phyloP scores from a whole-genome alignment of 2,888 invertebrate genomes.

The Argyra leucocephala region DNA sequence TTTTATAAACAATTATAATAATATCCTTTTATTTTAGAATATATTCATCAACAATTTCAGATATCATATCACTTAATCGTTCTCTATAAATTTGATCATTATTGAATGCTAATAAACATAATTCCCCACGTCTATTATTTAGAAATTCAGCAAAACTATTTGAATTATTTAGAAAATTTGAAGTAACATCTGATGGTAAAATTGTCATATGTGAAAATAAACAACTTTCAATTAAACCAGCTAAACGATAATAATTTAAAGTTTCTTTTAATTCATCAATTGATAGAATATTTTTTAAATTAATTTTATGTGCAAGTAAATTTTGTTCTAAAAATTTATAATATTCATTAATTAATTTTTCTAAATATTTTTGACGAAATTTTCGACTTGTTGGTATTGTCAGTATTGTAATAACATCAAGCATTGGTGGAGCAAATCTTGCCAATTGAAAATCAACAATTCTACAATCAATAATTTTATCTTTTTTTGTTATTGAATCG shows the following conservation, averaged over 20 bases:
- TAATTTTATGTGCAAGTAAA: conserved; percentile 41
- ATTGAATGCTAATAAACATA: conserved; percentile 49
- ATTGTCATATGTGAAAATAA: conserved; percentile 48
- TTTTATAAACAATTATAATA: background rate
- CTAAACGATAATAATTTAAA: conserved; percentile 44
- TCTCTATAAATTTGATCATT: conserved; percentile 45
- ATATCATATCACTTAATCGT: conserved; percentile 48
- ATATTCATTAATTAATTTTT: conserved; percentile 49
- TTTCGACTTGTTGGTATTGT: conserved; percentile 44
- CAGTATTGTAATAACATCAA: conserved; percentile 49
- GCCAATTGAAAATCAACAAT: conserved; percentile 62
- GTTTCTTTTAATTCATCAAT: conserved; percentile 42
- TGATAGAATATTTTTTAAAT: conserved; percentile 42
- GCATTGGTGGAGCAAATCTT: conserved; percentile 55
- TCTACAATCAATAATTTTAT: conserved; percentile 48
- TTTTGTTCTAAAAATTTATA: conserved; percentile 45
- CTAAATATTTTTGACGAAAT: conserved; percentile 44
- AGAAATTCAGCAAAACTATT: conserved; percentile 50
- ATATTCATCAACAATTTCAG: conserved; percentile 48
- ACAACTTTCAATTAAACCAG: conserved; percentile 49
- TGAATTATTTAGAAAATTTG: conserved; percentile 44
- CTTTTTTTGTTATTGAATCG: conserved; percentile 29
- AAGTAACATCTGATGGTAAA: conserved; percentile 46
- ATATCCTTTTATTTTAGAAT: conserved; percentile 22
- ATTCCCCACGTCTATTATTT: conserved; percentile 46